phyloP scores from a whole-genome alignment of 2,113 vertebrate genomes.

The Ceratotherium simum region DNA sequence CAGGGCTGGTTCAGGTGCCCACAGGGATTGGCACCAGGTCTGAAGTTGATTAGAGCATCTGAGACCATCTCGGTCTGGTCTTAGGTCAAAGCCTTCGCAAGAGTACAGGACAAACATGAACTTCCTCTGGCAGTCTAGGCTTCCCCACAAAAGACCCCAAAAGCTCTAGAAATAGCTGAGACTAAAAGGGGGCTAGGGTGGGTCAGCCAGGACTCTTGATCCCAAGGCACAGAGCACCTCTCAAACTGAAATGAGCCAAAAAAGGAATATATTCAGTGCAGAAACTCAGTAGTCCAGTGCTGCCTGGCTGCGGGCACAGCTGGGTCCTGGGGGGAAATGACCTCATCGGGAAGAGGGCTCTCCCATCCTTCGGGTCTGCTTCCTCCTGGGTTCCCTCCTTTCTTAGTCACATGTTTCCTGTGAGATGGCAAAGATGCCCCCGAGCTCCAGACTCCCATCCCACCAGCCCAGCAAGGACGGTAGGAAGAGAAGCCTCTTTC shows the following conservation, averaged over 20 bases:
- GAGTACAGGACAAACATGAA: neutral
- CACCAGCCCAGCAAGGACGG: neutral
- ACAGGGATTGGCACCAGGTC: neutral
- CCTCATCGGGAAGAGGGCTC: neutral
- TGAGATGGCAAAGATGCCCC: neutral
- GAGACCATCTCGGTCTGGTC: neutral
- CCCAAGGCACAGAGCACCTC: neutral
- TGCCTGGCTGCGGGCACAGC: neutral
- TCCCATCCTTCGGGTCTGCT: neutral
- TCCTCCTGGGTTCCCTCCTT: neutral
- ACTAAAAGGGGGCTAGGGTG: neutral
- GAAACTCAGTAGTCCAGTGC: rapidly evolving
- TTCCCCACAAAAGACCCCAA: neutral
- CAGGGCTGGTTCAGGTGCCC: neutral
- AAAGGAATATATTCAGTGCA: too few species aligned
- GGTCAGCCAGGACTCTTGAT: neutral
- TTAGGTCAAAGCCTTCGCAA: neutral
- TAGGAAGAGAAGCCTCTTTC: neutral
- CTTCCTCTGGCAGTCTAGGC: neutral
- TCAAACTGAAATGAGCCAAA: neutral
- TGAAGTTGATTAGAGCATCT: neutral
- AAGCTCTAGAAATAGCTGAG: neutral
- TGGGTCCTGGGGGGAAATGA: neutral
- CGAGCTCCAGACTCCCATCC: neutral
- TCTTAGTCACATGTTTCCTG: neutral